Evolutionary conservation across 1,140 invertebrate species (phyloP).

Genomic region (Contarinia nasturtii): DNA sequence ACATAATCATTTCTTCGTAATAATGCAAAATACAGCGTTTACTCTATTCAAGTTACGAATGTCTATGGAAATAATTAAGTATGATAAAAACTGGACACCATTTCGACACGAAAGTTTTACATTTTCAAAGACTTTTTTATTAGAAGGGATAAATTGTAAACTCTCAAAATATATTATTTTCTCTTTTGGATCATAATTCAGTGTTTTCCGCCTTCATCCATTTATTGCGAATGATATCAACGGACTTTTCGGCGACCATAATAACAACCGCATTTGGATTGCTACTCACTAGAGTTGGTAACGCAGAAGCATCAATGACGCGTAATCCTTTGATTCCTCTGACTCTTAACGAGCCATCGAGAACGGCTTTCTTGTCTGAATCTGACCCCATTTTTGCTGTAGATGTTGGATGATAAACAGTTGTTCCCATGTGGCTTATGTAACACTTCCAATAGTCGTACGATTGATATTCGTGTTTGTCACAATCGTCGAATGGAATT

Average conservation of each 20-base stretch:
- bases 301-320: constrained; percentile 23
- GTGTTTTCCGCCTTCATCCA: background rate
- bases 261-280: constrained; percentile 12
- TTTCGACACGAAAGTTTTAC: too few species aligned
- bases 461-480: constrained; percentile 22
- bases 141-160: too few species aligned
- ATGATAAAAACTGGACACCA: too few species aligned
- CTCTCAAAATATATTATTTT: too few species aligned
- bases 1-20: too few species aligned
- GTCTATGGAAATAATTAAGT: too few species aligned
- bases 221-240: constrained; percentile 40
- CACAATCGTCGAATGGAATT: constrained; percentile 24
- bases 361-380: constrained; percentile 23
- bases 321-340: constrained; percentile 16
- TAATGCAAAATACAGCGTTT: too few species aligned
- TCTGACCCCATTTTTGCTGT: constrained; percentile 34
- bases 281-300: constrained; percentile 11
- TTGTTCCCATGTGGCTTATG: constrained; percentile 28
- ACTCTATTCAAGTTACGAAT: too few species aligned
- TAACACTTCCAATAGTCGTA: constrained; percentile 34
- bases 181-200: background rate
- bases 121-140: too few species aligned
- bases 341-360: constrained; percentile 25
- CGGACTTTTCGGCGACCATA: constrained; percentile 44
- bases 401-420: constrained; percentile 31